Conservation (phyloP, 2,113 vertebrate genomes). For the Coreoperca whiteheadi region DNA sequence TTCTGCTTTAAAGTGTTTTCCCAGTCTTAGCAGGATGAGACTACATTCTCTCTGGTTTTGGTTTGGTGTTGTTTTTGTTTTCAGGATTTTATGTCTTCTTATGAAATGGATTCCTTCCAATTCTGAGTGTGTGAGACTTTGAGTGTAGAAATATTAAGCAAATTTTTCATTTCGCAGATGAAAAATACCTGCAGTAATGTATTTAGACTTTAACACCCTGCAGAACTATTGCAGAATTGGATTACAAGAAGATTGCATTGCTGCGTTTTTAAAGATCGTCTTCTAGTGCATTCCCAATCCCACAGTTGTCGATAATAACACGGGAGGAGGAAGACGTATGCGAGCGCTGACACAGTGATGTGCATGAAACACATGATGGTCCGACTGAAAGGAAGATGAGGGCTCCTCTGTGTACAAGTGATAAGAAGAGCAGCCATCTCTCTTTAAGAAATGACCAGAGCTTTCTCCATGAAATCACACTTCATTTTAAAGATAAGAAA, state of each 20-base stretch:
- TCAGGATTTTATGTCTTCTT: conserved; percentile 4
- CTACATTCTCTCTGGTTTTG: background rate
- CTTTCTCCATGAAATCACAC: conserved; percentile 22
- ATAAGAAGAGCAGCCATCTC: conserved; percentile 21
- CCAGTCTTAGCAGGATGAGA: background rate
- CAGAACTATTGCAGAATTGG: conserved; percentile 24
- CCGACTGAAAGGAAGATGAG: background rate
- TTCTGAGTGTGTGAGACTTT: conserved; percentile 3
- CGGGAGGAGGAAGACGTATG: conserved; percentile 16
- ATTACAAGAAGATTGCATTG: conserved; percentile 44
- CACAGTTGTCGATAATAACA: conserved; percentile 42
- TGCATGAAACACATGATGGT: conserved; percentile 21
- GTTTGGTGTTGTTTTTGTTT: background rate
- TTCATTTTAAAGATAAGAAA: conserved; percentile 21
- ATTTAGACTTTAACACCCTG: conserved; percentile 32
- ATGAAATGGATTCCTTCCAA: conserved; percentile 18
- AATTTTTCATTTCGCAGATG: conserved; percentile 19
- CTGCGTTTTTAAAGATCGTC: conserved; percentile 16
- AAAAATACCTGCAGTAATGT: conserved; percentile 8
- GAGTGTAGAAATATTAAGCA: conserved; percentile 20
- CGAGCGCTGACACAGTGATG: conserved; percentile 18
- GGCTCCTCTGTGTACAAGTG: background rate
- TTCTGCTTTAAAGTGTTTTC: conserved; percentile 11
- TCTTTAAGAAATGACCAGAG: conserved; percentile 19
- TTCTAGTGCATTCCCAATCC: conserved; percentile 30